A percentile compares a stretch with the other conserved stretches of the same genome.
Evolutionary conservation across 2,888 invertebrate species (phyloP).

Genomic region (Coleophora flavipennella): DNA sequence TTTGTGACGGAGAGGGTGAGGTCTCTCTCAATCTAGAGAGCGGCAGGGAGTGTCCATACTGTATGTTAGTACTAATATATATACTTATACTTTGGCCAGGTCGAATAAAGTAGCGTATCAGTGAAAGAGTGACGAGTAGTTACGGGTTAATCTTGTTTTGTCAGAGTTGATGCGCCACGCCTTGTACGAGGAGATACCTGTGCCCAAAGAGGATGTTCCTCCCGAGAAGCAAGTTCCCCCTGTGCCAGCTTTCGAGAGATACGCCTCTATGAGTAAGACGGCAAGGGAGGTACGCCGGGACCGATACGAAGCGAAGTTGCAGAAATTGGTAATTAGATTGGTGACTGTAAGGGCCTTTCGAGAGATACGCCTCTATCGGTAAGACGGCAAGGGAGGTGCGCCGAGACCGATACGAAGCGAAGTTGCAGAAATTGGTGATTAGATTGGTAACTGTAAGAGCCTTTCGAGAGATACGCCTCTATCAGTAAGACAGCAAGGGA

Average conservation of each 20-base stretch:
- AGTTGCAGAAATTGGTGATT: conserved; percentile 37
- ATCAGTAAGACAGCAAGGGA: conserved; percentile 53
- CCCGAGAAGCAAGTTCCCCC: conserved; percentile 55
- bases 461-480: conserved; percentile 52
- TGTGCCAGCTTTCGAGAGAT: conserved; percentile 53
- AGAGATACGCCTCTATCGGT: conserved; percentile 55
- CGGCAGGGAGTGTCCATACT: too few relatives aligned
- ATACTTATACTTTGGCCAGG: too few relatives aligned
- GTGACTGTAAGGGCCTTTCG: too few relatives aligned
- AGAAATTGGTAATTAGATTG: conserved; percentile 39
- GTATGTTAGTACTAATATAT: too few relatives aligned
- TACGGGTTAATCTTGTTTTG: too few relatives aligned
- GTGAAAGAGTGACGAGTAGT: too few relatives aligned
- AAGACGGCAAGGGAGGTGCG: conserved; percentile 50
- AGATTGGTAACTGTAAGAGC: too few relatives aligned
- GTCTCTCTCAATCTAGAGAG: too few relatives aligned
- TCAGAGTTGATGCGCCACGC: conserved; percentile 45
- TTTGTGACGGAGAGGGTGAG: too few relatives aligned
- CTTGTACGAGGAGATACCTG: conserved; percentile 55
- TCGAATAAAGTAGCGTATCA: too few relatives aligned
- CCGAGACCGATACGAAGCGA: conserved; percentile 48
- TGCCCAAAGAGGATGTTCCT: conserved; percentile 51
- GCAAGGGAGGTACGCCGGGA: conserved; percentile 50
- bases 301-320: conserved; percentile 42
- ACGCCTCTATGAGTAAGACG: conserved; percentile 53